Percentiles rank a stretch among this genome's conserved stretches.
Conservation (phyloP, 2,797 vertebrate genomes). For the Sphenodon punctatus region DNA sequence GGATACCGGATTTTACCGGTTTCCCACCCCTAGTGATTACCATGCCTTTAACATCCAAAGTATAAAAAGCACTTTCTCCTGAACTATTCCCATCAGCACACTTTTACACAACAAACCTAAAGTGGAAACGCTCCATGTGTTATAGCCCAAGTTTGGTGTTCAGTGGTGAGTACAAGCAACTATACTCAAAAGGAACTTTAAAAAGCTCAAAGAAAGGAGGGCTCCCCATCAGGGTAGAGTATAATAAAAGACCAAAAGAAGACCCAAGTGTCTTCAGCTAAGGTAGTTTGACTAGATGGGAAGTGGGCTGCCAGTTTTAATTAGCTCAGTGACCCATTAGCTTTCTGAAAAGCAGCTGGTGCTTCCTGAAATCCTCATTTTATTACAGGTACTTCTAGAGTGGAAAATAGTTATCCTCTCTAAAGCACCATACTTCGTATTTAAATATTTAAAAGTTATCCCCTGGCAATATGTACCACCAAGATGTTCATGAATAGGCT, state of each 20-base stretch:
- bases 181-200: neutral
- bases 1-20: too few species aligned
- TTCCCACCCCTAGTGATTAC: too few species aligned
- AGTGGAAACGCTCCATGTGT: conserved; percentile 34
- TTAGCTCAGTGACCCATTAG: neutral
- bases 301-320: neutral
- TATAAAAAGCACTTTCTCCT: neutral
- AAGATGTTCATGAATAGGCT: neutral
- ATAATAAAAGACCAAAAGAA: conserved; percentile 6
- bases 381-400: too few species aligned
- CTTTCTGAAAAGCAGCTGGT: neutral
- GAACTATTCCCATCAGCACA: neutral
- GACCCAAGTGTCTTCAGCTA: neutral
- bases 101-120: neutral
- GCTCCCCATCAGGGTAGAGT: neutral
- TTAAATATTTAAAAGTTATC: conserved; percentile 1
- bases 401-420: too few species aligned
- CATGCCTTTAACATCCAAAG: too few species aligned
- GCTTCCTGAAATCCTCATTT: neutral
- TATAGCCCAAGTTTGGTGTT: neutral
- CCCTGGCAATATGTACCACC: neutral
- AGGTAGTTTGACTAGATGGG: neutral
- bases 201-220: conserved; percentile 1
- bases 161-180: neutral
- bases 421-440: neutral